These are phyloP conservation scores for Gobius niger DNA, from an alignment of 2,113 vertebrate species.

Conservation along the genomic window DNA sequence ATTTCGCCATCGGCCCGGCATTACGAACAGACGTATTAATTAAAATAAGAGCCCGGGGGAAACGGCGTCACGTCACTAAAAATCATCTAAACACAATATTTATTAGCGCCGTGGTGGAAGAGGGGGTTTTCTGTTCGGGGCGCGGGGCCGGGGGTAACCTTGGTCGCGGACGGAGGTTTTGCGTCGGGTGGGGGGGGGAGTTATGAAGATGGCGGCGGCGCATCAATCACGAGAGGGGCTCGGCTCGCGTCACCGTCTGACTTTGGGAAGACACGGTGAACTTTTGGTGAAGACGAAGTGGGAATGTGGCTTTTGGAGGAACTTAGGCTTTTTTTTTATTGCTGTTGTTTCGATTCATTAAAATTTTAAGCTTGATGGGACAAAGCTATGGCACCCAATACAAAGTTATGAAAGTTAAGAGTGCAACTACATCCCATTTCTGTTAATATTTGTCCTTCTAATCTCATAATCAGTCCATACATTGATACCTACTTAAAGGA, in stretches of 20 bases:
- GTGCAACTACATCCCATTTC: no score
- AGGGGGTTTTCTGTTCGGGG: slow-evolving; percentile 31
- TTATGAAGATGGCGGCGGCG: slow-evolving; percentile 37
- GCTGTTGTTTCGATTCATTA: no score
- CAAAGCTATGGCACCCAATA: no score
- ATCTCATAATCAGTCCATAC: no score
- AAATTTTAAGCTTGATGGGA: no score
- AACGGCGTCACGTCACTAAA: slow-evolving; percentile 56
- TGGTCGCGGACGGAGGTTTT: slow-evolving; percentile 21
- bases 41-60: slow-evolving; percentile 72
- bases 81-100: slow-evolving; percentile 66
- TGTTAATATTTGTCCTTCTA: no score
- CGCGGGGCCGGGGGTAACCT: slow-evolving; percentile 47
- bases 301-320: no score
- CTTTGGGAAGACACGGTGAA: slow-evolving; percentile 1
- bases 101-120: slow-evolving; percentile 41
- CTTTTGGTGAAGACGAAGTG: no score
- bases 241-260: slow-evolving; percentile 6
- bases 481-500: no score
- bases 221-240: slow-evolving; percentile 33
- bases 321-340: no score
- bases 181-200: slow-evolving; percentile 13
- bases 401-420: no score
- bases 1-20: slow-evolving; percentile 64
- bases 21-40: slow-evolving; percentile 76